These are phyloP conservation scores for Phthorimaea operculella DNA, from an alignment of 1,140 invertebrate genomes.

Conservation along the genomic window DNA sequence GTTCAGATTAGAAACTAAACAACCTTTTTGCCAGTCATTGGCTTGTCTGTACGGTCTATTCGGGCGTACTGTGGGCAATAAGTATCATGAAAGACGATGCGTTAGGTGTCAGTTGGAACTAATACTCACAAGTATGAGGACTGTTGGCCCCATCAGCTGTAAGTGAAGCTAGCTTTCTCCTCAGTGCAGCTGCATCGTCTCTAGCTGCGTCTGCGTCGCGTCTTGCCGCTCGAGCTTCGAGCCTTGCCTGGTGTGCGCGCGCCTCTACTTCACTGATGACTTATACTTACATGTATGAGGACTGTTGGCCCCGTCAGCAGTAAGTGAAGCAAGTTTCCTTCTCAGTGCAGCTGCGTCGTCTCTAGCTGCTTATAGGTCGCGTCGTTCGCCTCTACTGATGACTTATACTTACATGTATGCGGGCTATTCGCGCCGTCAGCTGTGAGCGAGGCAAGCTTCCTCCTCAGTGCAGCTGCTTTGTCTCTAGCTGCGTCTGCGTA, in stretches of 20 bases:
- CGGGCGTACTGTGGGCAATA: no score
- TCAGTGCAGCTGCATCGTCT: conserved; percentile 77
- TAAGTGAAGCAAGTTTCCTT: conserved; percentile 72
- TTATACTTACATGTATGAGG: conserved; percentile 41
- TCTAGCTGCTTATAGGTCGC: no score
- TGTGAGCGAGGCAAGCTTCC: conserved; percentile 70
- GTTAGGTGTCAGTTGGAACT: no score
- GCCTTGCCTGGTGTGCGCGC: conserved; percentile 82
- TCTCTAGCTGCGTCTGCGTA: conserved; percentile 80
- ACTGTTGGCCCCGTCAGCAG: conserved; percentile 36
- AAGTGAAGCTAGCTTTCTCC: conserved; percentile 73
- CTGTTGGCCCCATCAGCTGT: conserved; percentile 34
- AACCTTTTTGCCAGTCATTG: not conserved
- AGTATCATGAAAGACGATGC: no score
- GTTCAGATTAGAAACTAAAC: no score
- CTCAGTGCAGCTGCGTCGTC: conserved; percentile 79
- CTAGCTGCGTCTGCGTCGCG: conserved; percentile 80
- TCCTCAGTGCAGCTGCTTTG: conserved; percentile 78
- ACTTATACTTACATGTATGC: conserved; percentile 33
- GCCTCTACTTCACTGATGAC: conserved; percentile 77
- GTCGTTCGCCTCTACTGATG: no score
- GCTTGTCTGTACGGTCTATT: no score
- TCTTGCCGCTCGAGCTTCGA: conserved; percentile 78
- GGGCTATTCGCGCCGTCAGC: conserved; percentile 42
- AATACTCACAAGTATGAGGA: conserved; percentile 41